Conservation (phyloP, 2,113 vertebrate genomes). For the Ctenodactylus gundi region DNA sequence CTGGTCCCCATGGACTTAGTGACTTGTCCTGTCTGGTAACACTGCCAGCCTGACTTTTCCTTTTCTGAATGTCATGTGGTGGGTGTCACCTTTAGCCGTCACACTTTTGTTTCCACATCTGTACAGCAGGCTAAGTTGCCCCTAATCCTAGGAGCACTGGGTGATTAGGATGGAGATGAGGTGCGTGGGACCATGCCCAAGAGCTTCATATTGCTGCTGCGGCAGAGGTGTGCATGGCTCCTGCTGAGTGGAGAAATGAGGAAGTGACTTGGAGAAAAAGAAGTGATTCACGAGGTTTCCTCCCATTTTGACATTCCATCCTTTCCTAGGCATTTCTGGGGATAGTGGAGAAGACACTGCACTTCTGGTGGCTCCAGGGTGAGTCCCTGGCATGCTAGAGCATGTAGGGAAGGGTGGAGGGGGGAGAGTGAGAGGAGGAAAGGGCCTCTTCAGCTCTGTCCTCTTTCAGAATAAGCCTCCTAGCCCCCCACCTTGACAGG, state of each 20-base stretch:
- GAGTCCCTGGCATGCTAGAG: neutral
- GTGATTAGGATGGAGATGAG: neutral
- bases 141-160: neutral
- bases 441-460: neutral
- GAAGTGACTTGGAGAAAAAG: neutral
- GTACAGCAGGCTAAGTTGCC: neutral
- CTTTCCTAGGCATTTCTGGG: neutral
- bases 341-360: neutral
- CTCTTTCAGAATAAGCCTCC: neutral
- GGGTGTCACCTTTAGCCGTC: no score
- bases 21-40: neutral
- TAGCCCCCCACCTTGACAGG: neutral
- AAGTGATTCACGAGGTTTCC: neutral
- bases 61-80: neutral
- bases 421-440: neutral
- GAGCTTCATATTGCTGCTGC: neutral
- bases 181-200: neutral
- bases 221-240: neutral
- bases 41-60: neutral
- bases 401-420: neutral
- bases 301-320: neutral
- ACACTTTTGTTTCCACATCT: neutral
- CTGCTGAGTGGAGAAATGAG: neutral
- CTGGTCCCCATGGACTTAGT: neutral
- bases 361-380: neutral